A percentile compares a stretch with the other conserved stretches of the same genome.
These are phyloP conservation scores for Mirza zaza DNA, from an alignment of 2,113 vertebrate genomes.

Conservation along the genomic window DNA sequence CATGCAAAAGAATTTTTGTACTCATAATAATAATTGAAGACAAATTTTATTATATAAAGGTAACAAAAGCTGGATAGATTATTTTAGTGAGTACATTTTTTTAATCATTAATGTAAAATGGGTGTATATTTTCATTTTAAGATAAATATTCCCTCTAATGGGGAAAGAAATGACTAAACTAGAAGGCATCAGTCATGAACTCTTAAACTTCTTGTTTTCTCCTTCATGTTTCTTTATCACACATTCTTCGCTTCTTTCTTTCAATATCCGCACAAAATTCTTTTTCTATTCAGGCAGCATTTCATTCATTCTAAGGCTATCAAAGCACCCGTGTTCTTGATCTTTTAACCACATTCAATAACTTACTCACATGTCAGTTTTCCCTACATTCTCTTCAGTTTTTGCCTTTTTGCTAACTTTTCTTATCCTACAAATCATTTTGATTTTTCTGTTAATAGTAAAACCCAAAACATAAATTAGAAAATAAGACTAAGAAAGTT, in stretches of 20 bases:
- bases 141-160: background rate
- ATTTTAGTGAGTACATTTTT: slow-evolving; percentile 4
- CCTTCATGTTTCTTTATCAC: background rate
- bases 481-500: background rate
- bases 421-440: background rate
- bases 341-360: background rate
- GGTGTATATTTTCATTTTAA: background rate
- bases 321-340: background rate
- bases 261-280: background rate
- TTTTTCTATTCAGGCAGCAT: background rate
- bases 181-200: background rate
- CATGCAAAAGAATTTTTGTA: background rate
- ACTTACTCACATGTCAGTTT: background rate
- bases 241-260: background rate
- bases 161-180: background rate
- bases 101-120: background rate
- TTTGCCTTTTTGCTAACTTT: background rate
- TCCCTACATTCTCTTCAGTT: background rate
- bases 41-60: background rate
- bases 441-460: background rate
- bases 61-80: background rate
- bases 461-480: background rate
- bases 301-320: background rate
- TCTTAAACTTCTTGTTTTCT: background rate
- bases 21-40: background rate